Base-by-base conservation (phyloP, 2,888 invertebrate species). In the Tenthredo mesomela region DNA sequence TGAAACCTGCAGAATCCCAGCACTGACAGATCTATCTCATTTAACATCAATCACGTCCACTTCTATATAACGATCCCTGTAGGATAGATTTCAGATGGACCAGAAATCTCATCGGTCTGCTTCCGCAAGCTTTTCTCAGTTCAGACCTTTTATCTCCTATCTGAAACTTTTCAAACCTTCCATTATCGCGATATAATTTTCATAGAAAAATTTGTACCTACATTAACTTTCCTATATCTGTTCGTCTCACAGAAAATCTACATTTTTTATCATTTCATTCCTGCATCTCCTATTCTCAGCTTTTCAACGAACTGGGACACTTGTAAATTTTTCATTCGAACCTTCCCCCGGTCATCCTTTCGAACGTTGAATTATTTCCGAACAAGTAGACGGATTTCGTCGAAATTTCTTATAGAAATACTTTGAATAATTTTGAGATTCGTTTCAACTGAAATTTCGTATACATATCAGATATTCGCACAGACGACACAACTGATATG, bases 1-100 rank as follows among this genome's bases (percentile, higher is more conserved):
- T 61, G 80, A 80, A 61, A 80, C 58, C 50, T 58, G 40, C 61
- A 18, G 50, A 80, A 61, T 80, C 61, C 80, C 18, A 80, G 6
- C 58, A 25, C 61, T 61, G 80, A 80, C 80, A 80, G 80, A 80
- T 80, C 80, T 80, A 61, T 80, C 80, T 80, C 58, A 80, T 80
- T 80, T 61, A 61, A 80, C 80, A 80, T 80, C 80, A 80, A 80
- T 80, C 80, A 80, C 80, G 80, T 80, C 61, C 61, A 40, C 61
- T 15, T 47, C 47, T 77, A 47, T 50, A 33, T 33, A 47, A 29
- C 67, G 29, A 67, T 33, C 18, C 67, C 67, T 73, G 5, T 15
- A 40, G 73, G 73, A 73, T 73, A 73, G 73, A 73, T 73, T 73
- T 73, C 40, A 73, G 73, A 73, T 73, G 73, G 73, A 73, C 73